Evolutionary conservation across 2,113 vertebrate genomes (phyloP).

Genomic region (Alexandromys fortis): DNA sequence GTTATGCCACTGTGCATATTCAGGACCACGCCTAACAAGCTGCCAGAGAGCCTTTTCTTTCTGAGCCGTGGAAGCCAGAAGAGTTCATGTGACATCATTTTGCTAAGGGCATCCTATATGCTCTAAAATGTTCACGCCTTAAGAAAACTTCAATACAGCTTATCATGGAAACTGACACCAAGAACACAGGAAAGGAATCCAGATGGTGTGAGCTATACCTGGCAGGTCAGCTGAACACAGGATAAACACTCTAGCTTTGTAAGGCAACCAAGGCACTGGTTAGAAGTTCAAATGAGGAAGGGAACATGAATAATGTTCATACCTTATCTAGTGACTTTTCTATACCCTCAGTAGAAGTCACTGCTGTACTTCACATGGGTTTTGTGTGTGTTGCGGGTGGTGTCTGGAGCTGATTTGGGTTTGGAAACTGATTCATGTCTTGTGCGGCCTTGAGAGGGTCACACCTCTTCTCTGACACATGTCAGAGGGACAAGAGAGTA

Average conservation of each 20-base stretch:
- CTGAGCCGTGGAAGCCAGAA: constrained; percentile 12
- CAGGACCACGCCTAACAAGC: not conserved
- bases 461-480: not conserved
- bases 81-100: not conserved
- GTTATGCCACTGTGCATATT: not conserved
- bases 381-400: not conserved
- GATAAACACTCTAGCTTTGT: constrained; percentile 44
- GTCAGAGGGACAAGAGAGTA: not conserved
- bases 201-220: constrained; percentile 58
- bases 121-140: constrained; percentile 33
- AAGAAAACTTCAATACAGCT: constrained; percentile 61
- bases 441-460: not conserved
- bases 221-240: constrained; percentile 52
- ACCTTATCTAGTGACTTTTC: not conserved
- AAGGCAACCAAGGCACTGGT: constrained; percentile 21
- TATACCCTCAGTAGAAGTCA: not conserved
- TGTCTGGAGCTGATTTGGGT: not conserved
- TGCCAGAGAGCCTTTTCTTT: not conserved
- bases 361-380: not conserved
- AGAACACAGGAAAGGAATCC: constrained; percentile 14
- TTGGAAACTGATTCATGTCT: not conserved
- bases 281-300: constrained; percentile 49
- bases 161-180: constrained; percentile 54
- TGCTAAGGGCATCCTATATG: not conserved
- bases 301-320: constrained; percentile 38